A percentile compares a stretch with the other conserved stretches of the same genome.
Conservation (phyloP, 2,888 invertebrate species). For the Acronicta aceris region DNA sequence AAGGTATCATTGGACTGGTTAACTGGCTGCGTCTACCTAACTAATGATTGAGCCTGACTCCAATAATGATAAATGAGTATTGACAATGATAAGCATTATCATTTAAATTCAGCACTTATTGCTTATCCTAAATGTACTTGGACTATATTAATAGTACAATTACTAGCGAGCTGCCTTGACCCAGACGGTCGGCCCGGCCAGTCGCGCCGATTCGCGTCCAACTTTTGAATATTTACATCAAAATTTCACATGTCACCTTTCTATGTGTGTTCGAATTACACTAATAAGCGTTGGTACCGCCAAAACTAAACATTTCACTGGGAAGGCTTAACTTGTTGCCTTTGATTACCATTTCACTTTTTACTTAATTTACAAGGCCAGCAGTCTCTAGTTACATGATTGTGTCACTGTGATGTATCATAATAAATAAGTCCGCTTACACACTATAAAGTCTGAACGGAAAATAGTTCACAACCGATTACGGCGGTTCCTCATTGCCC, state of each 20-base stretch:
- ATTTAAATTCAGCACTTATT: conserved; percentile 78
- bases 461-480: conserved; percentile 87
- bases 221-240: conserved; percentile 54
- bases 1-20: conserved; percentile 57
- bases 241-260: conserved; percentile 54
- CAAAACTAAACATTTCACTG: conserved; percentile 71
- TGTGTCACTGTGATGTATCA: conserved; percentile 84
- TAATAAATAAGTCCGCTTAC: conserved; percentile 88
- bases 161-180: conserved; percentile 54
- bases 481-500: conserved; percentile 85
- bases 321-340: conserved; percentile 63
- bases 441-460: conserved; percentile 86
- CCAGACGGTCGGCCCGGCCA: conserved; percentile 31
- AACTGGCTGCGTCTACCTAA: conserved; percentile 62
- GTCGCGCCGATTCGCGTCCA: conserved; percentile 35
- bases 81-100: conserved; percentile 82
- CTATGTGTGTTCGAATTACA: conserved; percentile 64
- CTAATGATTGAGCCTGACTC: conserved; percentile 73
- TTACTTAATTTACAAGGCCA: conserved; percentile 74
- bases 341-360: conserved; percentile 64
- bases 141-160: conserved; percentile 60
- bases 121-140: conserved; percentile 81
- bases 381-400: conserved; percentile 64
- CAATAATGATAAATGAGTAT: conserved; percentile 83
- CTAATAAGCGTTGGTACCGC: conserved; percentile 78